Percentiles rank a stretch among this genome's conserved stretches.
phyloP scores from a whole-genome alignment of 1,140 invertebrate species.

The Antheraea pernyi region DNA sequence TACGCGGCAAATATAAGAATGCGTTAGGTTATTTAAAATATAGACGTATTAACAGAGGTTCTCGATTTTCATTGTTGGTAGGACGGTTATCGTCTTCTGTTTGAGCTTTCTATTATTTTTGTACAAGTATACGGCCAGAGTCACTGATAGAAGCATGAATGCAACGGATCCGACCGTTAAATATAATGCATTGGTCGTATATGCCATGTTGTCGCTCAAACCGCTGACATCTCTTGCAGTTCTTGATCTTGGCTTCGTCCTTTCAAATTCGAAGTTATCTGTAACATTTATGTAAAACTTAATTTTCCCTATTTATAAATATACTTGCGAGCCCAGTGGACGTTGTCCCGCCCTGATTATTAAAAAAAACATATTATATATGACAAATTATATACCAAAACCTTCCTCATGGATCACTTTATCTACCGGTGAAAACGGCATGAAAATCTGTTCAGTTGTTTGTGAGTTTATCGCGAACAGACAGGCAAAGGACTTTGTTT shows the following conservation, averaged over 20 bases:
- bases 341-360: too few species aligned
- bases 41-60: slow-evolving; percentile 28
- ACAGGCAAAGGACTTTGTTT: too few species aligned
- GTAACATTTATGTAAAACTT: slow-evolving; percentile 24
- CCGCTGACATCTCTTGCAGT: slow-evolving; percentile 50
- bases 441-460: too few species aligned
- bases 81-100: slow-evolving; percentile 19
- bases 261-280: slow-evolving; percentile 60
- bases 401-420: too few species aligned
- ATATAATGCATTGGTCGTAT: slow-evolving; percentile 30
- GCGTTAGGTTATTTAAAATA: neutral
- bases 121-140: slow-evolving; percentile 40
- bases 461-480: too few species aligned
- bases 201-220: slow-evolving; percentile 19
- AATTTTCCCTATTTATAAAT: neutral
- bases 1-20: slow-evolving; percentile 5
- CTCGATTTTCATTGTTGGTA: slow-evolving; percentile 13
- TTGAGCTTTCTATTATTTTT: slow-evolving; percentile 36
- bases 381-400: too few species aligned
- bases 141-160: slow-evolving; percentile 41
- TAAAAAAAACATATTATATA: too few species aligned
- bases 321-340: too few species aligned
- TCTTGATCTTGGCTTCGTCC: slow-evolving; percentile 59
- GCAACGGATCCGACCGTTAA: slow-evolving; percentile 40
- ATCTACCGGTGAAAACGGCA: too few species aligned